Evolutionary conservation across 2,797 vertebrate species (phyloP).

Genomic region (Sorex maritimensis): DNA sequence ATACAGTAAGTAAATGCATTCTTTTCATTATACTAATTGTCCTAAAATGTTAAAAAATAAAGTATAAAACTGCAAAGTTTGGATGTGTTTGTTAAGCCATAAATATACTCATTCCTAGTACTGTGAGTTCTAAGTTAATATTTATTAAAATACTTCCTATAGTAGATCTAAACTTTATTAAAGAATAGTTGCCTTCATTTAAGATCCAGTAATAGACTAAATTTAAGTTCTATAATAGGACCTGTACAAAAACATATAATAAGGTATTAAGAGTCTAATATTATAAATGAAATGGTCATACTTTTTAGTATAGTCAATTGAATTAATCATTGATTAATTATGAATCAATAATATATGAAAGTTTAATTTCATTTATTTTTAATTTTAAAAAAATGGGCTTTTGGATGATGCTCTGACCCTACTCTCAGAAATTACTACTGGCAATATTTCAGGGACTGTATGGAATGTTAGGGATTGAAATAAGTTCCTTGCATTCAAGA

Average conservation of each 20-base stretch:
- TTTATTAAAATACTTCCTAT: conserved; percentile 25
- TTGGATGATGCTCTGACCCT: too few relatives aligned
- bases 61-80: background rate
- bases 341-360: too few relatives aligned
- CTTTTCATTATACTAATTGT: background rate
- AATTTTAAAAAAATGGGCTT: too few relatives aligned
- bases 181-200: conserved; percentile 18
- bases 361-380: too few relatives aligned
- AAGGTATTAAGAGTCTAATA: background rate
- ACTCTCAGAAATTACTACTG: too few relatives aligned
- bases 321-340: too few relatives aligned
- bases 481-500: too few relatives aligned
- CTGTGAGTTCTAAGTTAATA: background rate
- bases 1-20: background rate
- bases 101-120: conserved; percentile 16
- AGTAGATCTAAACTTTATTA: conserved; percentile 28
- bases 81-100: background rate
- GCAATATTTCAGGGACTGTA: too few relatives aligned
- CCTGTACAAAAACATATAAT: background rate
- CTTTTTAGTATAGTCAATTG: background rate
- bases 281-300: conserved; percentile 11
- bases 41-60: conserved; percentile 32
- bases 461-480: too few relatives aligned
- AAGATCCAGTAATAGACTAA: background rate
- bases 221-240: background rate